Conservation (phyloP, 1,140 invertebrate species). For the Hypsibius dujardini region DNA sequence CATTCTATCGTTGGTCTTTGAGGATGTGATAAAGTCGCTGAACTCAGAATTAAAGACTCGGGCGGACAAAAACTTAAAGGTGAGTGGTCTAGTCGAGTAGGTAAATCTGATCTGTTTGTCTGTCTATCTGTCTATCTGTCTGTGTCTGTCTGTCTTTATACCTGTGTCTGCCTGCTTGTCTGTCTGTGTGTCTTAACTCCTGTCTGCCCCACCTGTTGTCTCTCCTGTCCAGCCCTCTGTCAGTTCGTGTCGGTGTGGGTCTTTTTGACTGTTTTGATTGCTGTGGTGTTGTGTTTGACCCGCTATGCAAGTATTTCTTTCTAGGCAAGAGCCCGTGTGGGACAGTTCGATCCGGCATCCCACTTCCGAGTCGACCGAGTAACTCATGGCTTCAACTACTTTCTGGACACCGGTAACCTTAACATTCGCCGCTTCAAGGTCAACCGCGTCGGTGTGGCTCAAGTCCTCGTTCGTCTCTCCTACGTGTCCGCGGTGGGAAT, state of each 20-base stretch:
- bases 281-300: too few relatives aligned
- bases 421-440: slow-evolving; percentile 96
- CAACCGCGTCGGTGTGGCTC: slow-evolving; percentile 92
- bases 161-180: too few relatives aligned
- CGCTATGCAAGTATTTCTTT: too few relatives aligned
- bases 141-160: too few relatives aligned
- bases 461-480: slow-evolving; percentile 82
- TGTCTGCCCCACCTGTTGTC: too few relatives aligned
- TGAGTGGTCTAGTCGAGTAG: too few relatives aligned
- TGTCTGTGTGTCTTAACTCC: too few relatives aligned
- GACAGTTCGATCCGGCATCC: not conserved
- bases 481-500: slow-evolving; percentile 97
- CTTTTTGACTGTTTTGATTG: too few relatives aligned
- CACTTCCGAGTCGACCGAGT: not conserved
- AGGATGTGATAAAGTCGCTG: slow-evolving; percentile 95
- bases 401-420: slow-evolving; percentile 54
- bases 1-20: slow-evolving; percentile 82
- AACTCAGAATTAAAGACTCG: slow-evolving; percentile 72
- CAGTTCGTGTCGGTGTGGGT: too few relatives aligned
- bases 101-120: too few relatives aligned
- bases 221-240: too few relatives aligned
- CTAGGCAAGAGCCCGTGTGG: not conserved
- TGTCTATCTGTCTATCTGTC: too few relatives aligned
- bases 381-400: slow-evolving; percentile 1
- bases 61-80: slow-evolving; percentile 64